Evolutionary conservation across 2,113 vertebrate genomes (phyloP).

Genomic region (Silurus asotus): DNA sequence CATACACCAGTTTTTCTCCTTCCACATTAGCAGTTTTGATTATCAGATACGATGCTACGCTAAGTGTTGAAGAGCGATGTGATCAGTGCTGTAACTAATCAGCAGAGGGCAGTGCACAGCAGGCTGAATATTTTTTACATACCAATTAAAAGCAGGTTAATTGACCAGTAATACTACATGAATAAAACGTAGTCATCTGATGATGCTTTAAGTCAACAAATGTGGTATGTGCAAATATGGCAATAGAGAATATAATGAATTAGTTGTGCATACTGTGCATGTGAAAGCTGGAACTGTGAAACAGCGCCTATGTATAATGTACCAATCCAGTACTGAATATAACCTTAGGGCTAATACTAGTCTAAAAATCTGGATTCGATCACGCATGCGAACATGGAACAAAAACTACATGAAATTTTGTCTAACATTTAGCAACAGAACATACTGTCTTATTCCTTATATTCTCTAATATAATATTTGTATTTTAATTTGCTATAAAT

Average conservation of each 20-base stretch:
- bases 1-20: not conserved
- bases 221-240: not conserved
- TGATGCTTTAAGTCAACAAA: not conserved
- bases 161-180: not conserved
- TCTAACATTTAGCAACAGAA: not conserved
- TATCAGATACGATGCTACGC: not conserved
- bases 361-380: not conserved
- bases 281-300: not conserved
- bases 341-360: not conserved
- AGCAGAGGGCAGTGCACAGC: constrained; percentile 27
- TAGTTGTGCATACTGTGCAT: not conserved
- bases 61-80: not conserved
- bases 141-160: not conserved
- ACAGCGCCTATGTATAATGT: not conserved
- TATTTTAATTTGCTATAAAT: not conserved
- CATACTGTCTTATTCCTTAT: not conserved
- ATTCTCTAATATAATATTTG: too few species aligned
- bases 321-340: not conserved
- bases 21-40: not conserved
- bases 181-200: not conserved
- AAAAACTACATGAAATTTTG: not conserved
- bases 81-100: not conserved
- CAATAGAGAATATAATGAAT: not conserved
- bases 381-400: not conserved
- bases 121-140: not conserved